These are phyloP conservation scores for Halichoeres trimaculatus DNA, from an alignment of 2,113 vertebrate species.

Conservation along the genomic window DNA sequence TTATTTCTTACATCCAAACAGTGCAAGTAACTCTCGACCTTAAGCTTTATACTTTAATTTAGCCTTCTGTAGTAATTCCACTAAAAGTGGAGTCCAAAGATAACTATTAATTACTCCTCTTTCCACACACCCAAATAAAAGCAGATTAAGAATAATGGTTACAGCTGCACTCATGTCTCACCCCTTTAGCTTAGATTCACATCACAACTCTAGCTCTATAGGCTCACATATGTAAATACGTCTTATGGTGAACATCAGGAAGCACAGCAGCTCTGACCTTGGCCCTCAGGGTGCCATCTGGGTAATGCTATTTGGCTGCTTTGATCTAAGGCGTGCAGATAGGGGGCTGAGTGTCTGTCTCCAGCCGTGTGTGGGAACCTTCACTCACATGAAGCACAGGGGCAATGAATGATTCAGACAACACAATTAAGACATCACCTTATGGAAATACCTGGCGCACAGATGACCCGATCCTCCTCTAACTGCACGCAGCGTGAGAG, in stretches of 20 bases:
- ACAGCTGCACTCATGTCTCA: constrained; percentile 2
- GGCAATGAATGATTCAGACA: constrained; percentile 47
- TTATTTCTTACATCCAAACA: no score
- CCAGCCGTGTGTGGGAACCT: constrained; percentile 24
- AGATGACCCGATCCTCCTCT: constrained; percentile 29
- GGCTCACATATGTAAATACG: constrained; percentile 18
- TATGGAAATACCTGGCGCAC: constrained; percentile 2
- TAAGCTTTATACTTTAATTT: not conserved
- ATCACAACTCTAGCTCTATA: not conserved
- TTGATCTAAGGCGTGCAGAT: constrained; percentile 55
- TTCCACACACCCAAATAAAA: not conserved
- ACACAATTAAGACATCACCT: constrained; percentile 51
- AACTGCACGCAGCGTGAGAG: constrained; percentile 6
- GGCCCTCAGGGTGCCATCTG: constrained; percentile 54
- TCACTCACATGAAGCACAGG: constrained; percentile 1
- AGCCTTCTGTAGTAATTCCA: not conserved
- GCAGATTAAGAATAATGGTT: constrained; percentile 6
- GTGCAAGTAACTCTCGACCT: not conserved
- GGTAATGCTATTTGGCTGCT: constrained; percentile 62
- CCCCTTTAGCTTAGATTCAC: constrained; percentile 2
- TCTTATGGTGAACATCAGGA: constrained; percentile 18
- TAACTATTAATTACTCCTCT: not conserved
- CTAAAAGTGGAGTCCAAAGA: not conserved
- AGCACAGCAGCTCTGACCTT: constrained; percentile 40
- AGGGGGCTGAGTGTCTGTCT: constrained; percentile 29